A percentile compares a stretch with the other conserved stretches of the same genome.
Evolutionary conservation across 2,888 invertebrate species (phyloP).

Genomic region (Muschampia staudingeri): DNA sequence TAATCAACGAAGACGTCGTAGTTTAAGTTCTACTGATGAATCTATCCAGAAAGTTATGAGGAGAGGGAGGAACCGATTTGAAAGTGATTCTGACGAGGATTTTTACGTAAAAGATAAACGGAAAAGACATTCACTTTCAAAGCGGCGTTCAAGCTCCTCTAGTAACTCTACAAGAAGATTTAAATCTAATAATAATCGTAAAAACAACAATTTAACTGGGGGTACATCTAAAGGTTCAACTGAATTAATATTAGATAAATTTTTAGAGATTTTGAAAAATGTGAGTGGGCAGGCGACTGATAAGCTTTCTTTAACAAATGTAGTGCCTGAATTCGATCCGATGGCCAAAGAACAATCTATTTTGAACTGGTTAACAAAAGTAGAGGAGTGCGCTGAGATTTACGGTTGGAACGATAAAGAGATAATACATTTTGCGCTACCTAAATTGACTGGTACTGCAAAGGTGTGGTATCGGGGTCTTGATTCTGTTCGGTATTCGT

Average conservation of each 20-base stretch:
- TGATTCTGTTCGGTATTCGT: not conserved
- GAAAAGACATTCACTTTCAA: not conserved
- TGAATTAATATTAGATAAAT: constrained; percentile 6
- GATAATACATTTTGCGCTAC: not conserved
- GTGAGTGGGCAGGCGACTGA: not conserved
- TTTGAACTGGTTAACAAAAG: not conserved
- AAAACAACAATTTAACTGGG: not conserved
- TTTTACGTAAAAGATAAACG: not conserved
- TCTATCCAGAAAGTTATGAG: not conserved
- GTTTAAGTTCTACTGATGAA: not conserved
- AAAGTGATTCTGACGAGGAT: not conserved
- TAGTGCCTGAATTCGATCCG: not conserved
- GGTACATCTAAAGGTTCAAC: not conserved
- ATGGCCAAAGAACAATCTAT: constrained; percentile 4
- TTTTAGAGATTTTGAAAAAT: constrained; percentile 8
- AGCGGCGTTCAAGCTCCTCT: constrained; percentile 5
- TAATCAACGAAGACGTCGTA: not conserved
- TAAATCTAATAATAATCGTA: not conserved
- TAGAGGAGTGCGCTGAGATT: not conserved
- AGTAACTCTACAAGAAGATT: not conserved
- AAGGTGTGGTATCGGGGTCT: constrained; percentile 10
- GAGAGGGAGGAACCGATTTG: not conserved
- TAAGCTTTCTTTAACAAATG: constrained; percentile 6
- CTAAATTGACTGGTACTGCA: not conserved
- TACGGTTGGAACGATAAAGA: constrained; percentile 4